Percentiles rank a stretch among this genome's conserved stretches.
phyloP scores from a whole-genome alignment of 2,797 vertebrate species.

The Petrocephalus sullivani region DNA sequence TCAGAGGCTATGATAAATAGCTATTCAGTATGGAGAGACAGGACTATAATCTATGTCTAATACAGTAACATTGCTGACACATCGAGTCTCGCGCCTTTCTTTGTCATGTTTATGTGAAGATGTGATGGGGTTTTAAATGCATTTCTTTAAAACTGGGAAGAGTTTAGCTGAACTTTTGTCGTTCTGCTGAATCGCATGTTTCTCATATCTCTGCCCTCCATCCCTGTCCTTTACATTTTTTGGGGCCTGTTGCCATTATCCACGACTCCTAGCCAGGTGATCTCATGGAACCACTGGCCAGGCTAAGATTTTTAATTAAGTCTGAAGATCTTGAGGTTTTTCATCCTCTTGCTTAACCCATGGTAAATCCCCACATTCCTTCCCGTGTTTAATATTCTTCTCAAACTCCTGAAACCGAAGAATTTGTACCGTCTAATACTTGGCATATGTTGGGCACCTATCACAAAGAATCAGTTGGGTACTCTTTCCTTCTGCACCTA shows the following conservation, averaged over 20 bases:
- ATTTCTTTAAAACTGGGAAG: background rate
- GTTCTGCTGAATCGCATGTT: background rate
- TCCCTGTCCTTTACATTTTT: background rate
- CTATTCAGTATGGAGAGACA: constrained; percentile 15
- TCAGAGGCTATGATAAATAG: constrained; percentile 18
- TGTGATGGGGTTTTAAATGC: constrained; percentile 4
- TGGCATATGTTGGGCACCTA: constrained; percentile 10
- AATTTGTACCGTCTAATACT: background rate
- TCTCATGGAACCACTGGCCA: background rate
- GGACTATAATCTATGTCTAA: constrained; percentile 19
- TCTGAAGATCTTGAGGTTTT: constrained; percentile 13
- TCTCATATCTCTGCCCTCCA: background rate
- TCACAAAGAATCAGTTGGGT: background rate
- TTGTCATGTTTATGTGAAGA: background rate
- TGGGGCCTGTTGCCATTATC: background rate
- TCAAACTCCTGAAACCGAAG: background rate
- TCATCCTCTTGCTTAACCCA: constrained; percentile 1
- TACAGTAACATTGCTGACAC: constrained; percentile 16
- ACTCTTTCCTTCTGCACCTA: background rate
- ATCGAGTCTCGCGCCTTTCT: background rate
- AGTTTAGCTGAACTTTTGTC: constrained; percentile 3
- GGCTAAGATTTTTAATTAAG: constrained; percentile 30
- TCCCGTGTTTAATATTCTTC: background rate
- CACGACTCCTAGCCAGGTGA: background rate
- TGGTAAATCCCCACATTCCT: background rate